Conservation (phyloP, 2,888 invertebrate genomes). For the Heliconius ismenius region DNA sequence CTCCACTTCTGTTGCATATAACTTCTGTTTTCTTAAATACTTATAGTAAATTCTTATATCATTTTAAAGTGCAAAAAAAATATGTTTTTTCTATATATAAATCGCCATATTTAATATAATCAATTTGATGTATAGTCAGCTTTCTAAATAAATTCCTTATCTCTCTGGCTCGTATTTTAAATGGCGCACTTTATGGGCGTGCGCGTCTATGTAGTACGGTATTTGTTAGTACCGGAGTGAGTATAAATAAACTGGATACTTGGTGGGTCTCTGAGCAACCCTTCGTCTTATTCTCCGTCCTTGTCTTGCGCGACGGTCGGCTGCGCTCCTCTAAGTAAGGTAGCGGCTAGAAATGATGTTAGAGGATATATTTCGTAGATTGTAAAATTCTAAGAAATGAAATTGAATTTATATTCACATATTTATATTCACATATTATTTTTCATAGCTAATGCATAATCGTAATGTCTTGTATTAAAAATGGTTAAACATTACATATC, state of each 20-base stretch:
- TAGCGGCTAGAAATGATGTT: constrained; percentile 46
- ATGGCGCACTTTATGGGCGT: constrained; percentile 77
- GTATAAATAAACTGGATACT: constrained; percentile 65
- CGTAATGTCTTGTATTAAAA: no score
- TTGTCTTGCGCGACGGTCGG: constrained; percentile 80
- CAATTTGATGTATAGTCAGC: constrained; percentile 46
- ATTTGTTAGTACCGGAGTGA: constrained; percentile 56
- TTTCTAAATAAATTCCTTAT: constrained; percentile 77
- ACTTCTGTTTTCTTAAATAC: constrained; percentile 44
- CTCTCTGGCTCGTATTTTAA: constrained; percentile 80
- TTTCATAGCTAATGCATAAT: no score
- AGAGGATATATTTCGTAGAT: background rate
- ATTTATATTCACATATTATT: no score
- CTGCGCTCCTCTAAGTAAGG: constrained; percentile 73
- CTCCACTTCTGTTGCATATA: constrained; percentile 59
- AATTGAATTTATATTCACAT: no score
- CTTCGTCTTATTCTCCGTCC: constrained; percentile 83
- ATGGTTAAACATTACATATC: no score
- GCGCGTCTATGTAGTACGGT: constrained; percentile 70
- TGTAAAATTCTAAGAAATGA: no score
- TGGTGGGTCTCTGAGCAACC: constrained; percentile 79
- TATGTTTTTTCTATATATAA: constrained; percentile 65
- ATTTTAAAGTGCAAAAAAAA: constrained; percentile 60
- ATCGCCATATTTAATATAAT: constrained; percentile 23
- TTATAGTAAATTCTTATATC: constrained; percentile 48